Percentiles rank a stretch among this genome's conserved stretches.
Evolutionary conservation across 2,888 invertebrate genomes (phyloP).

Genomic region (Lepidocyrtoides sp.): DNA sequence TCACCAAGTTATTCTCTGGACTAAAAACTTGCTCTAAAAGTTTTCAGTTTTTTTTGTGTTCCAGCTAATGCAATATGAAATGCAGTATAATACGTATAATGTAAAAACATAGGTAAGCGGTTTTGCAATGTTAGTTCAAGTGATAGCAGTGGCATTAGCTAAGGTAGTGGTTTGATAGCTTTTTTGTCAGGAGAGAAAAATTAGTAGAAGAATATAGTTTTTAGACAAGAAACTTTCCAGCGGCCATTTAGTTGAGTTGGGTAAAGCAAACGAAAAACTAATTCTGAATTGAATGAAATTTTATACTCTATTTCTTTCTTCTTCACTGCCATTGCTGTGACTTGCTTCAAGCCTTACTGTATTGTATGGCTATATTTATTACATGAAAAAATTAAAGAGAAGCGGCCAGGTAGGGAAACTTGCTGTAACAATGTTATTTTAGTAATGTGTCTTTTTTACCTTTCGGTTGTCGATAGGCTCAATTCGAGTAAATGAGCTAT

Average conservation of each 20-base stretch:
- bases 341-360: no score
- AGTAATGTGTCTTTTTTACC: conserved; percentile 52
- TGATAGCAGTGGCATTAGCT: background rate
- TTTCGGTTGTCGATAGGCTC: conserved; percentile 1
- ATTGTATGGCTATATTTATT: background rate
- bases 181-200: background rate
- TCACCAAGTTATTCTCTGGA: conserved; percentile 12
- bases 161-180: conserved; percentile 9
- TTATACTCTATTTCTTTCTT: conserved; percentile 53
- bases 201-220: conserved; percentile 41
- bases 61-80: conserved; percentile 11
- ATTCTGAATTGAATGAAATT: conserved; percentile 64
- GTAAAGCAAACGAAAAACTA: conserved; percentile 62
- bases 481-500: conserved; percentile 9
- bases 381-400: background rate
- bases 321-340: background rate
- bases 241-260: conserved; percentile 51
- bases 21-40: conserved; percentile 36
- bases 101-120: background rate
- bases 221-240: conserved; percentile 48
- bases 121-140: background rate
- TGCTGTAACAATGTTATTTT: conserved; percentile 64
- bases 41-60: conserved; percentile 12
- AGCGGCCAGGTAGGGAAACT: background rate
- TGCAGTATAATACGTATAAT: background rate